A percentile compares a stretch with the other conserved stretches of the same genome.
These are phyloP conservation scores for Perodicticus potto DNA, from an alignment of 2,797 vertebrate species.

Conservation along the genomic window DNA sequence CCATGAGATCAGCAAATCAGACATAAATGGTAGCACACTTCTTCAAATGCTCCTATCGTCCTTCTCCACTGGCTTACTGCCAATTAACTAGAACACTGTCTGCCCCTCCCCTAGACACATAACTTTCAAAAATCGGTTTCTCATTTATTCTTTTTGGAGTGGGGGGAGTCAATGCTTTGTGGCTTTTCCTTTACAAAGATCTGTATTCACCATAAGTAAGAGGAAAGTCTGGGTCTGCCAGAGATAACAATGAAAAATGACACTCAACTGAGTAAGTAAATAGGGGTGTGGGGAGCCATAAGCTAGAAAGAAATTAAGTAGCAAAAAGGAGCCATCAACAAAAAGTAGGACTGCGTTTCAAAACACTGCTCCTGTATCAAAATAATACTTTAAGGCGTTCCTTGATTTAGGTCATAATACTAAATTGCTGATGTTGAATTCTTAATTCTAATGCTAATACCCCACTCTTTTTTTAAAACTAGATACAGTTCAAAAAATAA, in stretches of 20 bases:
- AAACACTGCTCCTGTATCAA: neutral
- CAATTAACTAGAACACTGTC: neutral
- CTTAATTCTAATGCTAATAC: neutral
- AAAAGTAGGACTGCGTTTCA: neutral
- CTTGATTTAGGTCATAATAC: neutral
- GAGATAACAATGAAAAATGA: neutral
- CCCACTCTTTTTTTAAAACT: neutral
- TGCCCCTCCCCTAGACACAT: neutral
- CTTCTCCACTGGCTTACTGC: neutral
- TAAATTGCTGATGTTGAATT: neutral
- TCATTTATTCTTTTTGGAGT: neutral
- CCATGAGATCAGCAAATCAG: neutral
- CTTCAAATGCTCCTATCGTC: neutral
- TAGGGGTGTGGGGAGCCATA: neutral
- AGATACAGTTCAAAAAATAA: neutral
- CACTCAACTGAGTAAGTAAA: neutral
- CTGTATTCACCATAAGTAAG: neutral
- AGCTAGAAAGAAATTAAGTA: neutral
- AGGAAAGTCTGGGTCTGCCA: neutral
- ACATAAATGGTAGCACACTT: neutral
- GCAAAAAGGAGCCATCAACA: neutral
- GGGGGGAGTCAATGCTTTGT: neutral
- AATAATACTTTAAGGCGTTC: neutral
- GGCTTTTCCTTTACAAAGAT: constrained; percentile 24
- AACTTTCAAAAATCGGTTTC: neutral